Percentiles rank a stretch among this genome's conserved stretches.
Conservation (phyloP, 2,888 invertebrate genomes). For the Platerodrilus igneus region DNA sequence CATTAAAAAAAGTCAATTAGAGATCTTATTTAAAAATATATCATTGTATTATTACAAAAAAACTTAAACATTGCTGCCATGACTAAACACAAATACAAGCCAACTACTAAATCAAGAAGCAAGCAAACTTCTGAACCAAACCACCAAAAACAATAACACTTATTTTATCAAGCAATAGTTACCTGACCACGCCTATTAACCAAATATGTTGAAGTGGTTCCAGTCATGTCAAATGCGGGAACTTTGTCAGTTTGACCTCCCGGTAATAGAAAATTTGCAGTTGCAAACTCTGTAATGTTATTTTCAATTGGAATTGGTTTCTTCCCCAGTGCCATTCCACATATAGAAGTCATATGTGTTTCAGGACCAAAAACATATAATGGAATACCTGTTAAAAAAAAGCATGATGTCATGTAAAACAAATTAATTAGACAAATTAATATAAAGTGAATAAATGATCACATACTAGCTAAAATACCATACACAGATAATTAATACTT, state of each 20-base stretch:
- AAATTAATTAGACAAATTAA: no score
- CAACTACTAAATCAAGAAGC: background rate
- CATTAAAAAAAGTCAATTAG: no score
- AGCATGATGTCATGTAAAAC: conserved; percentile 33
- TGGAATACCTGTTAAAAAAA: conserved; percentile 74
- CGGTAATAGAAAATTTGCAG: conserved; percentile 84
- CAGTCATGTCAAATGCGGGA: conserved; percentile 17
- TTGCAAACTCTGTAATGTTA: conserved; percentile 66
- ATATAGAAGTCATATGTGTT: conserved; percentile 99
- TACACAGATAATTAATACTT: no score
- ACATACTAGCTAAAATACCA: no score
- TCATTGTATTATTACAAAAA: background rate
- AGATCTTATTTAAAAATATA: no score
- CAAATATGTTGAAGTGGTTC: conserved; percentile 15
- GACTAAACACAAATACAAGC: no score
- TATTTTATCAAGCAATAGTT: no score
- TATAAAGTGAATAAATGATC: background rate
- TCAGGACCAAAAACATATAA: conserved; percentile 97
- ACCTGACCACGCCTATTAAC: conserved; percentile 10
- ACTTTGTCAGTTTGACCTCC: conserved; percentile 51
- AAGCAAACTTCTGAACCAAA: conserved; percentile 4
- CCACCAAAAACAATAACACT: conserved; percentile 16
- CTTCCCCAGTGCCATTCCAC: conserved; percentile 94
- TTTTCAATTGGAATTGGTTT: conserved; percentile 68
- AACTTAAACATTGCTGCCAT: no score